phyloP scores from a whole-genome alignment of 2,888 invertebrate species.

The Augochlorella aurata region DNA sequence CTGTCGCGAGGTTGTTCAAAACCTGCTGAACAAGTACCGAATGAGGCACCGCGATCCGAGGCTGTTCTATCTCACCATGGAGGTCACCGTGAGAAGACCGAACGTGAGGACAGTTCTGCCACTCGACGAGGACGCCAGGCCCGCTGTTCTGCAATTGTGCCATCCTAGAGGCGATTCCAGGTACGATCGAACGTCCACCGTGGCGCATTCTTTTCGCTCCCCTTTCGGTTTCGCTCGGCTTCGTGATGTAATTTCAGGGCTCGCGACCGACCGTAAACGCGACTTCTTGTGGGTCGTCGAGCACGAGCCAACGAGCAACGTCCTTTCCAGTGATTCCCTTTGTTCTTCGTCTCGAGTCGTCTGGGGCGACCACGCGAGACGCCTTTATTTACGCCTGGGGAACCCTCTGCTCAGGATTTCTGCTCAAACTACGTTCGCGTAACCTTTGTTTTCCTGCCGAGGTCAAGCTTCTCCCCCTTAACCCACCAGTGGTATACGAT shows the following conservation, averaged over 20 bases:
- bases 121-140: slow-evolving; percentile 93
- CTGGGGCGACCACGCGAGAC: slow-evolving; percentile 40
- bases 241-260: slow-evolving; percentile 68
- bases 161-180: slow-evolving; percentile 97
- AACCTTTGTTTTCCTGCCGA: neutral
- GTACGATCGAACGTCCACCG: slow-evolving; percentile 79
- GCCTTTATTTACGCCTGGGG: slow-evolving; percentile 40
- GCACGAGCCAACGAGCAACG: slow-evolving; percentile 64
- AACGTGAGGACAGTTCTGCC: slow-evolving; percentile 91
- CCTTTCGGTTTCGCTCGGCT: slow-evolving; percentile 67
- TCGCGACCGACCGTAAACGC: slow-evolving; percentile 58
- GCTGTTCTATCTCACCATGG: slow-evolving; percentile 97
- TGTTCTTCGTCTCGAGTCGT: slow-evolving; percentile 43
- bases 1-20: slow-evolving; percentile 92
- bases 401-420: slow-evolving; percentile 6
- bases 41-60: slow-evolving; percentile 96
- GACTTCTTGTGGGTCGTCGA: slow-evolving; percentile 56
- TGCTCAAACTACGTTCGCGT: neutral
- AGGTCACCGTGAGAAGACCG: slow-evolving; percentile 92
- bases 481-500: neutral
- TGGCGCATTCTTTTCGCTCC: slow-evolving; percentile 1
- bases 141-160: slow-evolving; percentile 95
- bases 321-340: slow-evolving; percentile 49
- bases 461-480: neutral
- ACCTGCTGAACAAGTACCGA: slow-evolving; percentile 92